Percentiles rank a stretch among this genome's conserved stretches.
Evolutionary conservation across 30 jellyfish, hydroid and myxozoan species (phyloP).

Genomic region (Clytia hemisphaerica): DNA sequence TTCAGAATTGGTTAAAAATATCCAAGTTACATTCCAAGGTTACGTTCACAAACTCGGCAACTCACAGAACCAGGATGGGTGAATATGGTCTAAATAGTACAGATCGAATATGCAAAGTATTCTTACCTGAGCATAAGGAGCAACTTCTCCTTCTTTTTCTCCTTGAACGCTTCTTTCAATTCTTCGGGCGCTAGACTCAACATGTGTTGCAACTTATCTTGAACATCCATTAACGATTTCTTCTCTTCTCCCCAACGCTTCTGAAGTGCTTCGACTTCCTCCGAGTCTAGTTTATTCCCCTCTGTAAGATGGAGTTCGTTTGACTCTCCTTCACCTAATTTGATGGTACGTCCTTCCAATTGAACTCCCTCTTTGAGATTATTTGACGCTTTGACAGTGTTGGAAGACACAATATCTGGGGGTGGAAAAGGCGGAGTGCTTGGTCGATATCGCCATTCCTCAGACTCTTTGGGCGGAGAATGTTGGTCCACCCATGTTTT

Average conservation of each 20-base stretch:
- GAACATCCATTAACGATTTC: neutral
- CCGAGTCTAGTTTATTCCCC: neutral
- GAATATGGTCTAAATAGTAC: neutral
- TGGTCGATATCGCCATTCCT: no score
- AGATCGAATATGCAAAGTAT: neutral
- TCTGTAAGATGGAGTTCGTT: neutral
- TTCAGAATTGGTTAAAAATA: no score
- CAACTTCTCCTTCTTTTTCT: conserved; percentile 2
- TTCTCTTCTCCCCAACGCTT: conserved; percentile 1
- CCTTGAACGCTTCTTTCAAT: neutral
- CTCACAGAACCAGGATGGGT: no score
- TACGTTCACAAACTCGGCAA: no score
- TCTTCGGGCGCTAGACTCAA: neutral
- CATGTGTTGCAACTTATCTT: neutral
- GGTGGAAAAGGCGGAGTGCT: conserved; percentile 31
- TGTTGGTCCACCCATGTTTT: no score
- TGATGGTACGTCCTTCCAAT: neutral
- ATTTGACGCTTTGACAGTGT: neutral
- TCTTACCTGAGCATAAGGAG: neutral
- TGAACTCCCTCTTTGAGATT: conserved; percentile 2
- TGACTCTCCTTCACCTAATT: neutral
- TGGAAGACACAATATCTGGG: conserved; percentile 20
- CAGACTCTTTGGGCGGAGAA: no score
- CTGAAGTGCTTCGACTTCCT: neutral
- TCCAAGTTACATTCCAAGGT: no score